Conservation (phyloP, 2,888 invertebrate species). For the Chromoteleia sp. region DNA sequence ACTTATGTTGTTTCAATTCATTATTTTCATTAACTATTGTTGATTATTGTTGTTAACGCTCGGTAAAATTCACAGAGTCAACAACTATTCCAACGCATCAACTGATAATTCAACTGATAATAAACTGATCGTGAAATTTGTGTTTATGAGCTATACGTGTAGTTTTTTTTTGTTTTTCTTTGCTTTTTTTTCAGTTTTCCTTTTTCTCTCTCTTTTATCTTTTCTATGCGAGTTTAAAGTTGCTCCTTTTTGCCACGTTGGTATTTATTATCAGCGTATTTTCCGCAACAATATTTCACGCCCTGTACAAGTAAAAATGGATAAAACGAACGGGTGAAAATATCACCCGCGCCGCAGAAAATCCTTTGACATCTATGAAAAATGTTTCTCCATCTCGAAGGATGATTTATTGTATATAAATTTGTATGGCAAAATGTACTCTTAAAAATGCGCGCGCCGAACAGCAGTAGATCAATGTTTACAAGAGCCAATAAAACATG, state of each 20-base stretch:
- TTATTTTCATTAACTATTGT: no score
- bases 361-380: slow-evolving; percentile 62
- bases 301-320: slow-evolving; percentile 34
- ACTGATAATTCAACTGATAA: slow-evolving; percentile 17
- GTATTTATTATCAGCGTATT: slow-evolving; percentile 50
- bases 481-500: slow-evolving; percentile 23
- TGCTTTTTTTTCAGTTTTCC: no score
- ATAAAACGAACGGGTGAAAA: slow-evolving; percentile 52
- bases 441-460: slow-evolving; percentile 27
- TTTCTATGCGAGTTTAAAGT: background rate
- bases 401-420: slow-evolving; percentile 58
- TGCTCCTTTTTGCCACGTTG: slow-evolving; percentile 20
- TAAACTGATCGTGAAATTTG: slow-evolving; percentile 14
- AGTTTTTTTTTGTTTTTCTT: no score
- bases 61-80: slow-evolving; percentile 11
- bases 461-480: slow-evolving; percentile 19
- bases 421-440: slow-evolving; percentile 36
- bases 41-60: background rate
- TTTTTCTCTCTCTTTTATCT: no score
- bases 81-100: background rate
- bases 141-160: slow-evolving; percentile 1
- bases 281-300: slow-evolving; percentile 51
- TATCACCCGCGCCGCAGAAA: slow-evolving; percentile 53
- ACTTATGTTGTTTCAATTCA: no score
- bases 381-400: slow-evolving; percentile 58